Percentiles rank a stretch among this genome's conserved stretches.
Conservation (phyloP, 92 coral and sea anemone species). For the Hydrozoanthus gracilis region DNA sequence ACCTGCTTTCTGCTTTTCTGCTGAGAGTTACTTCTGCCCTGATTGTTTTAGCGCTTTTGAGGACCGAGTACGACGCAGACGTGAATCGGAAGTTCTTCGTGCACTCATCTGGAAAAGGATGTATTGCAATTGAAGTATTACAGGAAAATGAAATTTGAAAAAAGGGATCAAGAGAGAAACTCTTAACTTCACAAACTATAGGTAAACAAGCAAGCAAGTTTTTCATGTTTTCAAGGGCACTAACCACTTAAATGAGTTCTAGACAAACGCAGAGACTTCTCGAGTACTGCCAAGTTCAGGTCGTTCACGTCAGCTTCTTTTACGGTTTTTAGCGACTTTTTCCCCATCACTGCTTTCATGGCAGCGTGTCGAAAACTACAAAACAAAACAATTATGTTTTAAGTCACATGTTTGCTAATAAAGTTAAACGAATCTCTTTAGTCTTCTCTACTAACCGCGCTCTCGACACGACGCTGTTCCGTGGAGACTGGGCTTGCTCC, state of each 20-base stretch:
- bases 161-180: background rate
- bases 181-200: background rate
- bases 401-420: background rate
- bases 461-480: constrained; percentile 70
- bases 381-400: background rate
- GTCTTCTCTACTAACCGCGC: constrained; percentile 58
- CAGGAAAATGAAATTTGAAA: too few species aligned
- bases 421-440: too few species aligned
- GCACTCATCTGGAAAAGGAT: constrained; percentile 53
- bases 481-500: constrained; percentile 71
- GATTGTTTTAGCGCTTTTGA: constrained; percentile 74
- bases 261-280: constrained; percentile 11
- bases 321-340: constrained; percentile 3
- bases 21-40: constrained; percentile 55
- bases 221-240: background rate
- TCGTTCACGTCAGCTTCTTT: constrained; percentile 22
- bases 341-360: constrained; percentile 41
- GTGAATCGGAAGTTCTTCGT: constrained; percentile 62
- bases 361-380: constrained; percentile 47
- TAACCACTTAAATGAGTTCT: background rate
- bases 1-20: constrained; percentile 35
- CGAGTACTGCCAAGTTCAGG: constrained; percentile 20
- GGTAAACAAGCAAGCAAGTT: background rate
- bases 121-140: too few species aligned
- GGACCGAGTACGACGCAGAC: constrained; percentile 80